These are phyloP conservation scores for Fragum sueziense DNA, from an alignment of 2,888 invertebrate species.

Conservation along the genomic window DNA sequence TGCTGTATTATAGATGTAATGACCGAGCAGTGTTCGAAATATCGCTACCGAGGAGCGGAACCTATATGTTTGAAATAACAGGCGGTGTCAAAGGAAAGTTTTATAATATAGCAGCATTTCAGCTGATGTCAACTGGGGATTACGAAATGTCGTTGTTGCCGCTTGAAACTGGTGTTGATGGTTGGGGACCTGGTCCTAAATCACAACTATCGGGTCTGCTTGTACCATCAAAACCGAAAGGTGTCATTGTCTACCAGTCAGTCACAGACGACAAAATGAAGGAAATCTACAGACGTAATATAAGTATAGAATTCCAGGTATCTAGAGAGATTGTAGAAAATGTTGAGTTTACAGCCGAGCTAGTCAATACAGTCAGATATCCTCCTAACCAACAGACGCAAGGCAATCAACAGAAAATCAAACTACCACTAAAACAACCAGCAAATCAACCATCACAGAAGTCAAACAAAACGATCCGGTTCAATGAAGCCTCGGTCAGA, in stretches of 20 bases:
- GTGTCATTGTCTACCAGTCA: conserved; percentile 25
- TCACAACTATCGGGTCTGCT: conserved; percentile 49
- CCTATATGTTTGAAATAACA: conserved; percentile 36
- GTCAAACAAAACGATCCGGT: too few species aligned
- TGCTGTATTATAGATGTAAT: conserved; percentile 49
- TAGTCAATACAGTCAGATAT: not conserved
- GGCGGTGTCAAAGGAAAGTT: conserved; percentile 38
- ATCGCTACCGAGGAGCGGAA: conserved; percentile 43
- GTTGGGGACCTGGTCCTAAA: conserved; percentile 54
- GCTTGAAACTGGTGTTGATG: conserved; percentile 28
- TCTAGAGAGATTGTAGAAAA: conserved; percentile 23
- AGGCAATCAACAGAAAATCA: not conserved
- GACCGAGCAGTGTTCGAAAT: conserved; percentile 48
- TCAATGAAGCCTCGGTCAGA: not conserved
- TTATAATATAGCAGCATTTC: conserved; percentile 31
- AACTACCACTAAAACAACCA: not conserved
- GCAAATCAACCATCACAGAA: not conserved
- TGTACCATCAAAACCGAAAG: conserved; percentile 45
- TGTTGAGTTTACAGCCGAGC: conserved; percentile 50
- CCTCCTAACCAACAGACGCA: not conserved
- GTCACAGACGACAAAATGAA: not conserved
- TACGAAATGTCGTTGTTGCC: conserved; percentile 32
- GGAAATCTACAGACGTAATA: not conserved
- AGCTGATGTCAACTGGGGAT: conserved; percentile 25
- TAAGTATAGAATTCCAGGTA: not conserved